Evolutionary conservation across 2,888 invertebrate genomes (phyloP).

Genomic region (Patella pellucida): DNA sequence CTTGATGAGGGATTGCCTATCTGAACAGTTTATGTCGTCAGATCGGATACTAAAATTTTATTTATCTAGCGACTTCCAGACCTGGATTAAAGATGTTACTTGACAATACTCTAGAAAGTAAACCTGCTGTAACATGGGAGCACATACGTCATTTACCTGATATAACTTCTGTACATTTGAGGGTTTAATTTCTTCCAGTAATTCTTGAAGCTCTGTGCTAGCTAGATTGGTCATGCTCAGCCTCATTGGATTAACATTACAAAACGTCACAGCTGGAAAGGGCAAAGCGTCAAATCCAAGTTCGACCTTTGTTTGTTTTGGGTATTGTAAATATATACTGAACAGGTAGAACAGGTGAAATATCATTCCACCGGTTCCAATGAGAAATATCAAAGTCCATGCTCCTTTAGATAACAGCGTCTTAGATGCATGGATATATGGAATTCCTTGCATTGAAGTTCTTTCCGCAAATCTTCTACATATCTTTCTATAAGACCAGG

Average conservation of each 20-base stretch:
- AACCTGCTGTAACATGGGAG: no score
- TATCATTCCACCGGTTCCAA: constrained; percentile 18
- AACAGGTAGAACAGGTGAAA: constrained; percentile 20
- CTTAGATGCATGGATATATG: constrained; percentile 26
- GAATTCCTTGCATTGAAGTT: constrained; percentile 35
- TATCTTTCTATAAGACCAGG: not conserved
- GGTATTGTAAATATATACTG: constrained; percentile 22
- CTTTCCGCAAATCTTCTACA: constrained; percentile 25
- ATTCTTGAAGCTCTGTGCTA: not conserved
- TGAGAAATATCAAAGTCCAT: constrained; percentile 33
- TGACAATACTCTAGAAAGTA: no score
- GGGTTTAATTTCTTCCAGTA: not conserved
- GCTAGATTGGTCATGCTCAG: not conserved
- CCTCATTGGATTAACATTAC: constrained; percentile 36
- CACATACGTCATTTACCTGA: not conserved
- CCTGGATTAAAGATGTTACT: no score
- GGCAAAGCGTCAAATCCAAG: constrained; percentile 27
- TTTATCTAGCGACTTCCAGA: no score
- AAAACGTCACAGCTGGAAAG: constrained; percentile 38
- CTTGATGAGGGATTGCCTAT: no score
- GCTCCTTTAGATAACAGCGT: constrained; percentile 24
- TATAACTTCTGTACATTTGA: not conserved
- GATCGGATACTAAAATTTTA: no score
- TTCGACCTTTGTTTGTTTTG: constrained; percentile 21
- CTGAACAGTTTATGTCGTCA: no score